Evolutionary conservation across 2,113 vertebrate species (phyloP).

Genomic region (Limnothrissa miodon): DNA sequence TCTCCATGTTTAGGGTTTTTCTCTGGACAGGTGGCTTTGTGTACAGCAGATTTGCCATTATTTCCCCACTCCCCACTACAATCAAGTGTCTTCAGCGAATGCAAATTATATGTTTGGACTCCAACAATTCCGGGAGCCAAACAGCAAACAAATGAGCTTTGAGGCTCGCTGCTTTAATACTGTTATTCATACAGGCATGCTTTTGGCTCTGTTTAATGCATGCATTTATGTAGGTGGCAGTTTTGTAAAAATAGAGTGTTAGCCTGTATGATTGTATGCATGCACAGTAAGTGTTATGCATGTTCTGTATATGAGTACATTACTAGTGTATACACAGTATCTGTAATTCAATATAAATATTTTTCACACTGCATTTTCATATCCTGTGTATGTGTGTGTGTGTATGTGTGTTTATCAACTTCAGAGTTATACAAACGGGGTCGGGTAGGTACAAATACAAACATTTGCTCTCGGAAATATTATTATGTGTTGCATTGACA

Average conservation of each 20-base stretch:
- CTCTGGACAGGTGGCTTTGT: neutral
- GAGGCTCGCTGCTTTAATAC: no score
- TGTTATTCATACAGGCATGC: neutral
- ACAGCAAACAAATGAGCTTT: neutral
- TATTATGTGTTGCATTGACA: neutral
- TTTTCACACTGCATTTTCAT: neutral
- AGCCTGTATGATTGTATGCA: neutral
- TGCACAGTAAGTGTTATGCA: neutral
- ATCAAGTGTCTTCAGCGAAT: neutral
- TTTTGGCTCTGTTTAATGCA: neutral
- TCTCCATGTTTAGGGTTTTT: no score
- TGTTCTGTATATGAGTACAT: neutral
- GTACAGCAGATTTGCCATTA: neutral
- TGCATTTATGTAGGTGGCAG: neutral
- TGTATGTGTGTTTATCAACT: neutral
- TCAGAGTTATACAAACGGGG: no score
- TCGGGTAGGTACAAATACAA: no score
- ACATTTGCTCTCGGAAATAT: no score
- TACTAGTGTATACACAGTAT: neutral
- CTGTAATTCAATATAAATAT: no score
- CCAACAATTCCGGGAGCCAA: neutral
- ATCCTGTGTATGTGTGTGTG: neutral
- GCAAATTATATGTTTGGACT: neutral
- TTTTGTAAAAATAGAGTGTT: neutral
- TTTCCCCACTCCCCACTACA: neutral